Base-by-base conservation (phyloP, 37 sponge, comb jelly and placozoan species). In the Eunapius fragilis region DNA sequence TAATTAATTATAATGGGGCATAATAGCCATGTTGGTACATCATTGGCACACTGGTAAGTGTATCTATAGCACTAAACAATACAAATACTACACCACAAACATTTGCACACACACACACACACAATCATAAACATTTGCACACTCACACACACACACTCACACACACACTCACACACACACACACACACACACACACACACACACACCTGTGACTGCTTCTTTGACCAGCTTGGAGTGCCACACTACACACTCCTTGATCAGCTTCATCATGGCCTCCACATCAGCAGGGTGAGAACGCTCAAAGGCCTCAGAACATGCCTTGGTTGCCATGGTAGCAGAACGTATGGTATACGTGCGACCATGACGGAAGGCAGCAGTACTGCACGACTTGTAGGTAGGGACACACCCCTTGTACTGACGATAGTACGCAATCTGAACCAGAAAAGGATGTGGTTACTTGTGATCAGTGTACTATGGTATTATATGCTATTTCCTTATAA, bases 321-420 rank as follows among this genome's bases (percentile, higher is more conserved):
- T 85, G 28, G 95, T 94, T 19, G 85, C 92, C 69, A 86, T 76
- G 2, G 92, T 95, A 27, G 93, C 95, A 22, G 99, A 81, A 48
- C 99, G 80, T 7, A 98, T 85, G n/a, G 96, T 96, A 84, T 98
- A 96, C 12, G 99, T 98, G 25, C 99, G 80, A n/a, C 99, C 99
- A 81, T 94, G 97, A 48, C 87, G 94, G 96, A 94, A 98, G 7
- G 96, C 99, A 31, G 96, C 97, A 17, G 99, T 98, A 47, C 96
- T 96, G 81, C 97, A 96, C 1, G 97, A 96, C 89, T 98, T 96
- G 73, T 98, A 98, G 14, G 94, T 89, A 0, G 95, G 87, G 2
- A 91, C 93, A 74, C 80, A 78, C 69, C 47, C 45, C 27, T 91
- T 85, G 76, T 74, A 93, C 72, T 82, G 82, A 25, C 93, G 87